Conservation (phyloP, 2,888 invertebrate genomes). For the Heliconius ismenius region DNA sequence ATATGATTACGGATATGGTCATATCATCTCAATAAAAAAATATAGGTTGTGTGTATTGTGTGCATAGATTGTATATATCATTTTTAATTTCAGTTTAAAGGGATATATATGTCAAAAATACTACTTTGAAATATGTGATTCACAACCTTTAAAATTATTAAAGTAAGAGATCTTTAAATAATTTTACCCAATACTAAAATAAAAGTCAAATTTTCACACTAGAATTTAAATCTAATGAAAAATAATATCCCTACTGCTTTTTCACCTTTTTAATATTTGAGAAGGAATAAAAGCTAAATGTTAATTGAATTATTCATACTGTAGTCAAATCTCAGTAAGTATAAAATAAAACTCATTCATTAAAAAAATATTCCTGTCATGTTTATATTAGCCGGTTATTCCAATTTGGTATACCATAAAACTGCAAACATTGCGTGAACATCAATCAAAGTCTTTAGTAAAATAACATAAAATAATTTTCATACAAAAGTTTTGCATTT, state of each 20-base stretch:
- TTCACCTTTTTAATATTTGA: background rate
- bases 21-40: too few species aligned
- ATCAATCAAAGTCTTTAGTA: background rate
- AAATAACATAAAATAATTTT: background rate
- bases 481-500: background rate
- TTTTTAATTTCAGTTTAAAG: too few species aligned
- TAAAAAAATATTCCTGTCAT: background rate
- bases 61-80: too few species aligned
- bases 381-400: slow-evolving; percentile 5
- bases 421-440: background rate
- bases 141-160: background rate
- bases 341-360: background rate
- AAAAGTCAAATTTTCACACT: too few species aligned
- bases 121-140: background rate
- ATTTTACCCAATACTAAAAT: too few species aligned
- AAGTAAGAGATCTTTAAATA: background rate
- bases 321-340: background rate
- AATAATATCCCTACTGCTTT: too few species aligned
- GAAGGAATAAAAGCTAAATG: background rate
- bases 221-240: too few species aligned
- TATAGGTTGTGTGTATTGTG: too few species aligned
- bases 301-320: background rate
- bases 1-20: too few species aligned
- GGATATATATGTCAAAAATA: background rate
- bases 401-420: slow-evolving; percentile 7